Evolutionary conservation across 2,888 invertebrate genomes (phyloP), one percentile per base, ranked within the genome.

Genomic region (Drosophila koepferae): DNA sequence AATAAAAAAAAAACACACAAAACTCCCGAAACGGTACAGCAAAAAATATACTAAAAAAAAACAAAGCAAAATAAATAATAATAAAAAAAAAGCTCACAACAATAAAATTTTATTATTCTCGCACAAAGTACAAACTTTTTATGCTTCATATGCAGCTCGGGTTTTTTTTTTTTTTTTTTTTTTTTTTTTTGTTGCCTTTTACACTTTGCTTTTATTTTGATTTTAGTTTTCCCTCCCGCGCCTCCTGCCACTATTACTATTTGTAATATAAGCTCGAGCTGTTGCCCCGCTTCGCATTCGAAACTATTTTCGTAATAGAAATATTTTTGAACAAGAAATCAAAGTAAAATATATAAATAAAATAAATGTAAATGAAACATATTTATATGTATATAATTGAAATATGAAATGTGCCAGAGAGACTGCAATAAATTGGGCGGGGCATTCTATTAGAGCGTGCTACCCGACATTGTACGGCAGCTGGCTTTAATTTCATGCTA

Each of bases 91-190:
- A 87, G 9, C 18, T 0, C 60, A 58, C 61, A 81, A 84, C 89
- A 86, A 89, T 89, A 86, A 86, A 89, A 87, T 86, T 77, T 73
- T 80, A 86, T 81, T 77, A 77, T 77, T 68, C 34, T 28, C 49
- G 55, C 38, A 63, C 60, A 81, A 68, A 58, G 60, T 59, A 46
- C 48, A 51, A 69, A 46, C 48, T 41, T 65, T n/a, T 41, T 44
- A 16, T 36, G 23, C 56, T 64, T 63, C 68, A 63, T 66, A 46
- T 59, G 68, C 38, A 64, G 38, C 49, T 41, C 55, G 59, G 44
- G 40, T 46, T 60, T 63, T n/a, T n/a, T n/a, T n/a, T n/a, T n/a
- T n/a, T n/a, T n/a, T n/a, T n/a, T n/a, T n/a, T n/a, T n/a, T n/a
- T n/a, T n/a, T n/a, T n/a, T n/a, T n/a, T n/a, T 63, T 59, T 54